These are phyloP conservation scores for Noctua janthina DNA, from an alignment of 2,888 invertebrate genomes.

Conservation along the genomic window DNA sequence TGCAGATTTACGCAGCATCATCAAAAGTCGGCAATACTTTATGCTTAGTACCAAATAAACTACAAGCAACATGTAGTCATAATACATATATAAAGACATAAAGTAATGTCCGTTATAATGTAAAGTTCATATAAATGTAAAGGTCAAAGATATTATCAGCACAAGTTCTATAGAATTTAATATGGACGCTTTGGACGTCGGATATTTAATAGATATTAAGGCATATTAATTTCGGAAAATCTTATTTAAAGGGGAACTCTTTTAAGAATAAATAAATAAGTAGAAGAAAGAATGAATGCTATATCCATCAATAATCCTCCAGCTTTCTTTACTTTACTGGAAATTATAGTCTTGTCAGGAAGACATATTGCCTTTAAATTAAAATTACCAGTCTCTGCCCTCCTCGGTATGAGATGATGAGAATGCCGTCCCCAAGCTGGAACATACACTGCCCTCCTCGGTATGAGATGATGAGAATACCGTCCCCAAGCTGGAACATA, in stretches of 20 bases:
- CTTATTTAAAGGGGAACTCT: background rate
- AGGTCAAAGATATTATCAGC: constrained; percentile 58
- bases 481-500: background rate
- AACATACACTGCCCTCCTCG: background rate
- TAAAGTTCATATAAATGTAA: constrained; percentile 58
- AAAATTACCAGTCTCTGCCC: background rate
- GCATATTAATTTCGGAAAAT: constrained; percentile 4
- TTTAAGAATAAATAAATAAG: background rate
- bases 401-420: background rate
- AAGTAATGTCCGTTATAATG: constrained; percentile 28
- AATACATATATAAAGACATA: constrained; percentile 14
- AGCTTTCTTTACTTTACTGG: background rate
- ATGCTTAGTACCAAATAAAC: background rate
- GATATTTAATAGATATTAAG: constrained; percentile 11
- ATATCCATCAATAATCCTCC: background rate
- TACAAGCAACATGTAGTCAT: constrained; percentile 19
- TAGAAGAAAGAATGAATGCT: background rate
- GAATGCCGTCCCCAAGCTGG: background rate
- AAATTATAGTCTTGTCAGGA: background rate
- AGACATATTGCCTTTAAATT: background rate
- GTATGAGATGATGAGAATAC: background rate
- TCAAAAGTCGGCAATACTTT: background rate
- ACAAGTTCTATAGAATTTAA: constrained; percentile 38
- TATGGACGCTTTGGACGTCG: constrained; percentile 9
- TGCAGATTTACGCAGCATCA: background rate